Evolutionary conservation across 2,113 vertebrate species (phyloP), one percentile per base, ranked within the genome.

Genomic region (Pomatorhinus ruficollis): DNA sequence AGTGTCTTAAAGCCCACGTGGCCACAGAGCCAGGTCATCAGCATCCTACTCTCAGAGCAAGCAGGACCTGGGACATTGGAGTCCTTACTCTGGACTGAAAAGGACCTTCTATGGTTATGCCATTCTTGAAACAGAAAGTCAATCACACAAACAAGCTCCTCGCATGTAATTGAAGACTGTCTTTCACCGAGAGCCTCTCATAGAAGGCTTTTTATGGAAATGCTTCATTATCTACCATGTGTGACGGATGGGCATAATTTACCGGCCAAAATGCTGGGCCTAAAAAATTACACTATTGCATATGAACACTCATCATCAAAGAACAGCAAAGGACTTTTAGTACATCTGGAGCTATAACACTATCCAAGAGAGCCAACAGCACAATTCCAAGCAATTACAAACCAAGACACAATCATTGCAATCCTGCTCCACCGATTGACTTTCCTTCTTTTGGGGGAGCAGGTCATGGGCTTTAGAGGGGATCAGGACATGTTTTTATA

Each of bases 21-120:
- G 33, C 30, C 57, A 28, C 19, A 33, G 9, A 12, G 9, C 14
- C 27, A 68, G 50, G 22, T 60, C 10, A 1, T 42, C 65, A 63
- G 19, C 93, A 63, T 50, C 42, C 28, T 28, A 1, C 20, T 20
- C 47, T 22, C 47, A 87, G 61, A 63, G 45, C 16, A 64, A 13
- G 15, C 16, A 37, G 7, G 10, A 44, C 13, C 35, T 37, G 18
- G 33, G 16, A 20, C 6, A 10, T 1, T 65, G 15, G 39, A 19
- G 33, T 30, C 31, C 54, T 74, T 57, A 25, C 39, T 66, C 53
- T 35, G 11, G 11, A 40, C 19, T 42, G 44, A 40, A 78, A 91
- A 71, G 17, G 11, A 61, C 6, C 12, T 83, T 68, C 40, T 25
- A 33, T 0, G 0, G n/a, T 45, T n/a, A 20, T 7, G 8, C 5